phyloP scores from a whole-genome alignment of 2,797 vertebrate genomes.

The Chaetodon trifasciatus region DNA sequence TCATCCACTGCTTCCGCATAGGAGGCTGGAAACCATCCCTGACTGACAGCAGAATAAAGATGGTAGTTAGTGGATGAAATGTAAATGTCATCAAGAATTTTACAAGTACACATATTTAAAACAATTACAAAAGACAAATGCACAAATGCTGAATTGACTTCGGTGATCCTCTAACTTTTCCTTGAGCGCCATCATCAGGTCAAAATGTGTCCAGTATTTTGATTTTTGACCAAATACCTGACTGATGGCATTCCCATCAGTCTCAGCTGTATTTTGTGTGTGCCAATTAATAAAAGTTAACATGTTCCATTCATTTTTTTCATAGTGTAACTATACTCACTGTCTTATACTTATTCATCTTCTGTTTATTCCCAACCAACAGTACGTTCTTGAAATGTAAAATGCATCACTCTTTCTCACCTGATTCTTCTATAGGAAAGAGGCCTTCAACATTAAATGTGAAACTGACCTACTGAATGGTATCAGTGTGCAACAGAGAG shows the following conservation, averaged over 20 bases:
- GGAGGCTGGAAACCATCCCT: slow-evolving; percentile 95
- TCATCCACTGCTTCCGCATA: slow-evolving; percentile 88
- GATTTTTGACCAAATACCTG: not conserved
- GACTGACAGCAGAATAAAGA: slow-evolving; percentile 77
- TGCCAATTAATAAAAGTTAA: not conserved
- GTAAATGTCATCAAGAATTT: not conserved
- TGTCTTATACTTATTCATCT: not conserved
- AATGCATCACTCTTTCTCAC: not conserved
- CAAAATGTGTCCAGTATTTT: not conserved
- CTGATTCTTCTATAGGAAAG: not conserved
- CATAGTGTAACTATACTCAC: not conserved
- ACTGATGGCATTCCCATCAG: not conserved
- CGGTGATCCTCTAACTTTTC: not conserved
- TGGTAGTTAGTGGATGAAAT: not conserved
- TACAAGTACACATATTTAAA: not conserved
- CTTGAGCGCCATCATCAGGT: not conserved
- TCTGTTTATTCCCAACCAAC: not conserved
- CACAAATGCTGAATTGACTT: not conserved
- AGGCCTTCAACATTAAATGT: not conserved
- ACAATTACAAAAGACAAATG: not conserved
- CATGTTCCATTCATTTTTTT: too few relatives aligned
- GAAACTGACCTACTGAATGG: not conserved
- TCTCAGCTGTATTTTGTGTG: not conserved
- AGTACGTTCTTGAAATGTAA: not conserved
- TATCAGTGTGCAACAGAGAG: not conserved